These are phyloP conservation scores for Cladorhizidae sp. DNA, from an alignment of 37 sponge, comb jelly and placozoan species.

Conservation along the genomic window DNA sequence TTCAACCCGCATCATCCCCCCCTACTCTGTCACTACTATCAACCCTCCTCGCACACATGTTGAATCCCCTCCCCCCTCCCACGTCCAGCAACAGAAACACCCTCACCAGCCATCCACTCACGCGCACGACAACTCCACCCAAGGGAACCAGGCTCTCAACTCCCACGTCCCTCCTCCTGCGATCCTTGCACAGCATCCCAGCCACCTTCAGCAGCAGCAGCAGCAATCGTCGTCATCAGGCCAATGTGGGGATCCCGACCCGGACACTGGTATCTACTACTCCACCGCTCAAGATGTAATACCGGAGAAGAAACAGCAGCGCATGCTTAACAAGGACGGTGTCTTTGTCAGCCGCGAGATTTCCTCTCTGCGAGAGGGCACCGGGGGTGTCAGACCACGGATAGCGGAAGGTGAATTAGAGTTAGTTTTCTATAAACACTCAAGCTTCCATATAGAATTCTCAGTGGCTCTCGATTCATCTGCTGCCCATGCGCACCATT, in stretches of 20 bases:
- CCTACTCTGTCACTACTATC: conserved; percentile 59
- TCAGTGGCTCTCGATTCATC: too few relatives aligned
- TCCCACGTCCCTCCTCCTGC: conserved; percentile 56
- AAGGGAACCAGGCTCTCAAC: too few relatives aligned
- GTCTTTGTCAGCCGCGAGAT: conserved; percentile 20
- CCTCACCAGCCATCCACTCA: too few relatives aligned
- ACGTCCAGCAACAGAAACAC: too few relatives aligned
- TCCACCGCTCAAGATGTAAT: neutral
- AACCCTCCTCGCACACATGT: neutral
- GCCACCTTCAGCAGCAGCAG: neutral
- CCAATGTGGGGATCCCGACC: neutral
- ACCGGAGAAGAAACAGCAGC: neutral
- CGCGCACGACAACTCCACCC: too few relatives aligned
- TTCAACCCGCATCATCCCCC: conserved; percentile 15
- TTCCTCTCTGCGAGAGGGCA: neutral
- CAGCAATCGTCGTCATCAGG: neutral
- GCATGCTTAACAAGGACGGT: conserved; percentile 32
- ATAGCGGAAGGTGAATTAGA: conserved; percentile 25
- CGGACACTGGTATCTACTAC: conserved; percentile 28
- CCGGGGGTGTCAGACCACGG: neutral
- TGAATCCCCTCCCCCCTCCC: too few relatives aligned
- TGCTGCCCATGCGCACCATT: too few relatives aligned
- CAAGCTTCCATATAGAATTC: too few relatives aligned
- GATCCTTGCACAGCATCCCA: conserved; percentile 28
- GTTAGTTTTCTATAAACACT: too few relatives aligned